Evolutionary conservation across 1,140 invertebrate species (phyloP), one percentile per base, ranked within the genome.

Genomic region (Harpegnathos saltator): DNA sequence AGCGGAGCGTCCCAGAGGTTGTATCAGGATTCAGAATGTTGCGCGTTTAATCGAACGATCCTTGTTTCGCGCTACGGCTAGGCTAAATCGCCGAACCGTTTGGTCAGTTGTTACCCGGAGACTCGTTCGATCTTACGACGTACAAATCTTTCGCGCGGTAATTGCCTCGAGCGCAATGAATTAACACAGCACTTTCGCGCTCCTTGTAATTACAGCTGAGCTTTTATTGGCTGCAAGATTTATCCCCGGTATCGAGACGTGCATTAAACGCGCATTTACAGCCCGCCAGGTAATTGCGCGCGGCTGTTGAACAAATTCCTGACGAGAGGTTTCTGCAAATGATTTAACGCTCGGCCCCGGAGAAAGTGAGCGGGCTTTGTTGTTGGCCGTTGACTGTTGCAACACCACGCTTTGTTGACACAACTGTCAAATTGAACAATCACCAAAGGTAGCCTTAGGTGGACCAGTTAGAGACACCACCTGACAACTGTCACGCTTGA

Each of bases 11-110:
- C 89, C 89, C 87, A 87, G 59, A 89, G 89, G 89, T 85, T 90
- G 87, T 90, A 90, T 90, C 84, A 84, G 83, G 83, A 87, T 85
- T 90, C 84, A 84, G 83, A 82, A 87, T 85, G 84, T 72, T 80
- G 82, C 63, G 84, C 87, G 71, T 66, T 90, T 90, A 90, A 91
- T 89, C 89, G 90, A 92, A 92, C 90, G 88, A 85, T 89, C 87
- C 78, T 89, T 87, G 78, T 3, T 61, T 71, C 72, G 65, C 56
- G 71, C 83, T n/a, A n/a, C n/a, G n/a, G n/a, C n/a, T n/a, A n/a
- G 85, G 81, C 85, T 62, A 73, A 84, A 81, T 56, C 72, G 82
- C 83, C 73, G 78, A 84, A 88, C 85, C 85, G 88, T 90, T 89
- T 85, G 85, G 84, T 89, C 82, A 83, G 81, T 86, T 81, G 88